These are phyloP conservation scores for Phyllotis vaccarum DNA, from an alignment of 2,797 vertebrate genomes.

Conservation along the genomic window DNA sequence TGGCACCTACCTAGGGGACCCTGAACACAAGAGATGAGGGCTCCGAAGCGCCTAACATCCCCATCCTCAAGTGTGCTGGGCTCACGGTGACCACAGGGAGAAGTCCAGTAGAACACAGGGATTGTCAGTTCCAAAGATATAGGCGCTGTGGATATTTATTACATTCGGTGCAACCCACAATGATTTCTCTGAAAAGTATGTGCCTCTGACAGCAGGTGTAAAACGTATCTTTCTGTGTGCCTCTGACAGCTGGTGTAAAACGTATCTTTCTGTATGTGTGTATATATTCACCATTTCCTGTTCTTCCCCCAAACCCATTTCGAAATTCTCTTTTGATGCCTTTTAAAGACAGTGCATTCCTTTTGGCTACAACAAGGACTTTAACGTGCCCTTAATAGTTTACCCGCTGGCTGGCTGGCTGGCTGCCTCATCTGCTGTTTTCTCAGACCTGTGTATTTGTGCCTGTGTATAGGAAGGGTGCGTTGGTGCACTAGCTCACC, in stretches of 20 bases:
- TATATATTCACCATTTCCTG: not conserved
- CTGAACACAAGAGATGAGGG: accelerated
- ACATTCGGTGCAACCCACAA: accelerated
- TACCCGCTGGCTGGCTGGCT: accelerated
- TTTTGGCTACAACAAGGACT: not conserved
- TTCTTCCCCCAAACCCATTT: not conserved
- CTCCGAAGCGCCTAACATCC: not conserved
- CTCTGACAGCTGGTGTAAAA: not conserved
- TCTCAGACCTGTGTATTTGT: not conserved
- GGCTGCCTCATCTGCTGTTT: not conserved
- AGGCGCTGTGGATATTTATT: not conserved
- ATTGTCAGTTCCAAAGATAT: not conserved
- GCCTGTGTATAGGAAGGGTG: constrained; percentile 31
- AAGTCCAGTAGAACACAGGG: not conserved
- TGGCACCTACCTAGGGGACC: not conserved
- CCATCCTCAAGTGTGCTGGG: not conserved
- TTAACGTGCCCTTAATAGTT: not conserved
- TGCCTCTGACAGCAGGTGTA: not conserved
- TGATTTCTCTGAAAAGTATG: not conserved
- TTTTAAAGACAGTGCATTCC: not conserved
- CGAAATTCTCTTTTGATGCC: not conserved
- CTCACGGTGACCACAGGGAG: not conserved
- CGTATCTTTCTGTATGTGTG: not conserved
- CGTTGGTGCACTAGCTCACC: not conserved
- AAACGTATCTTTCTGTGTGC: not conserved